Base-by-base conservation (phyloP, 2,797 vertebrate genomes). In the Sandelia bainsii region DNA sequence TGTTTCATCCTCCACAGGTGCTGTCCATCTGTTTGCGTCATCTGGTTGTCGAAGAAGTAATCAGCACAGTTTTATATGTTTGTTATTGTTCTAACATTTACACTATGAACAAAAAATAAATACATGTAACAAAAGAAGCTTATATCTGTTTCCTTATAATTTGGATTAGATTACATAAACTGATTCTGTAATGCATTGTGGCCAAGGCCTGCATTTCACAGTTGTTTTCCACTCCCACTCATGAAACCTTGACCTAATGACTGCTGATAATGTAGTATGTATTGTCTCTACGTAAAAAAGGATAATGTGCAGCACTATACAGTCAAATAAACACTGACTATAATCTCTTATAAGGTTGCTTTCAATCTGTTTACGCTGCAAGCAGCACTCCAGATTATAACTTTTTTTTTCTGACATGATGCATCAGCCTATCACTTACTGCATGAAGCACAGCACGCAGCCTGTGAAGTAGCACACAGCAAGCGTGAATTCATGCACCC, bases 1-100 rank as follows among this genome's bases (percentile, higher is more conserved):
- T 97, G 95, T 75, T 97, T 97, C 92, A 97, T 94, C 78, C 96
- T 95, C 97, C 97, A 98, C 17, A 97, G 89, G 83, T 98, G 96
- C 86, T 97, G 95, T 0, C 97, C 97, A 0, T 98, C 96, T 14
- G 92, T 95, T 81, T 97, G 96, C 72, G 95, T 94, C 86, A 96
- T 93, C 97, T 98, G 87, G 20, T 68, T 27, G 76, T 39, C 11
- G 34, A 50, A 52, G 54, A 8, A 61, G n/a, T 1, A 8, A 58
- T 48, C 39, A 42, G 14, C 12, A 20, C 3, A 12, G 16, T 34
- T 44, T 57, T 32, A 46, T 10, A 32, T 25, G 1, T 29, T 17
- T 37, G 17, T 20, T 40, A 48, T 22, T 25, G 14, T 48, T 32
- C 6, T 13, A 67, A 34, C 16, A 20, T 59, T 12, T 4, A 20